Conservation (phyloP, 2,888 invertebrate genomes). For the Carpatolechia fugitivella region DNA sequence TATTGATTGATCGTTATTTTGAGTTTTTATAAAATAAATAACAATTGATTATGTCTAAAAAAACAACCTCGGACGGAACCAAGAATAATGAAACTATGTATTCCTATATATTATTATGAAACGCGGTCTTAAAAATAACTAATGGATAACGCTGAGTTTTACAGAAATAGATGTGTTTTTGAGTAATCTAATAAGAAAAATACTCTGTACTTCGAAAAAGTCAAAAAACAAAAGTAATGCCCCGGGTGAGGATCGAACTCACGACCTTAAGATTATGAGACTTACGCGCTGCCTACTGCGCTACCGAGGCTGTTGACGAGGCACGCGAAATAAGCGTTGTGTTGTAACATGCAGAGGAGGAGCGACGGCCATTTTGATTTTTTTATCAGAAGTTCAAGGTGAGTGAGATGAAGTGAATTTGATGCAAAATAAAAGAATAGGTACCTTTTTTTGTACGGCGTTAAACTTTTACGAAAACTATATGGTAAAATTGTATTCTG, state of each 20-base stretch:
- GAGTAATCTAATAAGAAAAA: too few species aligned
- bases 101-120: too few species aligned
- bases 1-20: too few species aligned
- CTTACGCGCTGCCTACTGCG: slow-evolving; percentile 95
- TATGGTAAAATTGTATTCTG: too few species aligned
- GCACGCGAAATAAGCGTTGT: slow-evolving; percentile 8
- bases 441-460: too few species aligned
- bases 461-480: too few species aligned
- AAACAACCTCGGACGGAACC: not conserved
- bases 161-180: too few species aligned
- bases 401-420: not conserved
- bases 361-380: slow-evolving; percentile 9
- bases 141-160: too few species aligned
- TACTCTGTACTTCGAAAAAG: slow-evolving; percentile 21
- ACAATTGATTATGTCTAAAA: too few species aligned
- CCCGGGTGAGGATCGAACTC: slow-evolving; percentile 97
- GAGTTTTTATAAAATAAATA: too few species aligned
- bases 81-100: too few species aligned
- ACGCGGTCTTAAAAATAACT: too few species aligned
- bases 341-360: not conserved
- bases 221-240: slow-evolving; percentile 59
- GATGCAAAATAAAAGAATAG: not conserved
- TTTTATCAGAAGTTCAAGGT: slow-evolving; percentile 12
- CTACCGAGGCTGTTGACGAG: slow-evolving; percentile 82
- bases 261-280: slow-evolving; percentile 96